phyloP scores from a whole-genome alignment of 2,888 invertebrate species.

The Chrysodeixis includens region DNA sequence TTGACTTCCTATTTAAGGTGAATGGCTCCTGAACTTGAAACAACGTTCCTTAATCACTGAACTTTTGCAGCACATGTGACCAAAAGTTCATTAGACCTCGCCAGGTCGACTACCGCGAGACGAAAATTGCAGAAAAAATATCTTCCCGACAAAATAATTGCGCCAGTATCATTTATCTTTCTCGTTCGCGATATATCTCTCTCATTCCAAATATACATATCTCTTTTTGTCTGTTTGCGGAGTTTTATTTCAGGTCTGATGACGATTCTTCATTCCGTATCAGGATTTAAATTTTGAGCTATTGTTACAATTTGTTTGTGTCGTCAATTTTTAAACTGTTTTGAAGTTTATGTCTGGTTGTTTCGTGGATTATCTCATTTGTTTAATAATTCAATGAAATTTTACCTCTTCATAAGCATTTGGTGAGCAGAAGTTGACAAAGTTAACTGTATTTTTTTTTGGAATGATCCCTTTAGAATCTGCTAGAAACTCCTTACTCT shows the following conservation, averaged over 20 bases:
- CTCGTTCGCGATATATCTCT: conserved; percentile 33
- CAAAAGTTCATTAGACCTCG: conserved; percentile 54
- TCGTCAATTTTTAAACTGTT: neutral
- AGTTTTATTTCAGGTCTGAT: conserved; percentile 46
- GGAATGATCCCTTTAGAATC: too few species aligned
- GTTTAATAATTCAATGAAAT: too few species aligned
- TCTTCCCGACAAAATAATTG: conserved; percentile 50
- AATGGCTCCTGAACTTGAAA: neutral
- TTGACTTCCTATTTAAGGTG: neutral
- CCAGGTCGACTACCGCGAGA: conserved; percentile 52
- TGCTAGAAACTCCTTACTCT: too few species aligned
- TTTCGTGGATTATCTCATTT: too few species aligned
- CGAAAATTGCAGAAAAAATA: conserved; percentile 43
- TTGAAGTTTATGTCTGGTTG: conserved; percentile 10
- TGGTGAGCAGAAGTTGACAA: too few species aligned
- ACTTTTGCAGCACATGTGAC: neutral
- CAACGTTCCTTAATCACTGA: neutral
- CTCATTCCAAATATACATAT: conserved; percentile 31
- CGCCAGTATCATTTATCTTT: conserved; percentile 56
- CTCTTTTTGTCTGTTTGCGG: conserved; percentile 38
- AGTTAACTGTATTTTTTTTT: too few species aligned
- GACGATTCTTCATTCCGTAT: conserved; percentile 30
- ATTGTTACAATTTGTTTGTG: neutral
- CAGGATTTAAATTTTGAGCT: conserved; percentile 18
- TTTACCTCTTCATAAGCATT: too few species aligned